phyloP scores from a whole-genome alignment of 2,797 vertebrate genomes.

The Sylvia borin region DNA sequence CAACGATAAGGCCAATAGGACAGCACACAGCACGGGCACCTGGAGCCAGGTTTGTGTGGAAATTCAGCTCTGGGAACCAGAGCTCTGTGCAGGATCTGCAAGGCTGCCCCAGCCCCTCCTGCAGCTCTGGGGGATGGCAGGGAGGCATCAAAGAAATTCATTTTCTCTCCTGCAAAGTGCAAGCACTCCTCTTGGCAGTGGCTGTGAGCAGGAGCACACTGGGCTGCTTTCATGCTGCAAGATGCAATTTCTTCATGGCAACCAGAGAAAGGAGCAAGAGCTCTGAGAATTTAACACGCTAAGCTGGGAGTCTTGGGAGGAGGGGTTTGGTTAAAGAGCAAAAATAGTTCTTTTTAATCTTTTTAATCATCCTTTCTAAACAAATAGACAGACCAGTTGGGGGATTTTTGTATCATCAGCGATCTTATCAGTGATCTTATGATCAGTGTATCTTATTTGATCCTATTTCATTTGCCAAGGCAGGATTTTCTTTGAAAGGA shows the following conservation, averaged over 20 bases:
- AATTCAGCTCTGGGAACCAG: neutral
- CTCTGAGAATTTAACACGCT: neutral
- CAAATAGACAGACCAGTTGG: neutral
- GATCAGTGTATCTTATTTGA: neutral
- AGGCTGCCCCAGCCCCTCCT: neutral
- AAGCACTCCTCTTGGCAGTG: neutral
- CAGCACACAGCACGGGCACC: rapidly evolving
- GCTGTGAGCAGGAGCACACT: neutral
- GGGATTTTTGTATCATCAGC: neutral
- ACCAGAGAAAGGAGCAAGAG: neutral
- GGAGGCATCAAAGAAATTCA: neutral
- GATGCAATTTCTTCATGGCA: neutral
- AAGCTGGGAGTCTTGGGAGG: neutral
- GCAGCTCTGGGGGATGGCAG: neutral
- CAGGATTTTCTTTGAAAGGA: neutral
- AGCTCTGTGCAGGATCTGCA: neutral
- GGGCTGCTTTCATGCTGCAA: neutral
- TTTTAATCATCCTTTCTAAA: neutral
- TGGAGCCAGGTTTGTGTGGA: neutral
- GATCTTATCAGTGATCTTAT: no score
- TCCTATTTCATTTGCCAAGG: neutral
- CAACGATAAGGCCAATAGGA: rapidly evolving
- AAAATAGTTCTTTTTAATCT: neutral
- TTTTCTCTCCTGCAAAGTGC: neutral
- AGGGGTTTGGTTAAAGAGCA: rapidly evolving